Evolutionary conservation across 2,888 invertebrate species (phyloP).

Genomic region (Scelioninae gen. 1): DNA sequence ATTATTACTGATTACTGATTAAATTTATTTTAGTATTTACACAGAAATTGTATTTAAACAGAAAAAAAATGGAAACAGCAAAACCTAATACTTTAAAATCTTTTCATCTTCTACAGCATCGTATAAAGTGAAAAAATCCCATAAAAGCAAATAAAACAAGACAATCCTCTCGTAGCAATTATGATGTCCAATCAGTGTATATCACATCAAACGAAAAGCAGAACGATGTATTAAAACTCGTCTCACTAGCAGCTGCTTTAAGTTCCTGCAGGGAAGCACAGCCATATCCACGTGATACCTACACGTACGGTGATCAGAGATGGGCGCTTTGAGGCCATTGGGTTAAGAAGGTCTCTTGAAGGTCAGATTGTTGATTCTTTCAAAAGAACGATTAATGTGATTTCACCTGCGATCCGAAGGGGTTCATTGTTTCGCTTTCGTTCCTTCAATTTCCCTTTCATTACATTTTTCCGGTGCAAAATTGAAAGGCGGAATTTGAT

Average conservation of each 20-base stretch:
- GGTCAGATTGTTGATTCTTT: conserved; percentile 62
- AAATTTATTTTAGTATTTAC: too few relatives aligned
- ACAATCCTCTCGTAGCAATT: conserved; percentile 73
- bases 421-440: conserved; percentile 22
- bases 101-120: too few relatives aligned
- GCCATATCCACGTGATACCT: conserved; percentile 46
- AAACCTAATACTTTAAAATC: too few relatives aligned
- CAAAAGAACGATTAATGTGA: conserved; percentile 59
- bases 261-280: conserved; percentile 32
- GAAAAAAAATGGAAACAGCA: too few relatives aligned
- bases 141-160: conserved; percentile 17
- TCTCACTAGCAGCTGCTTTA: conserved; percentile 58
- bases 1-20: too few relatives aligned
- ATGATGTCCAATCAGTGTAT: conserved; percentile 73
- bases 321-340: conserved; percentile 53
- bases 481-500: conserved; percentile 30
- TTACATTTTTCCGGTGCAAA: conserved; percentile 11
- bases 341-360: conserved; percentile 73
- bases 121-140: not conserved
- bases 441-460: conserved; percentile 23
- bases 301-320: conserved; percentile 22
- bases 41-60: too few relatives aligned
- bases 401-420: not conserved
- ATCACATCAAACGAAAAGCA: conserved; percentile 75
- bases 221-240: conserved; percentile 75